Conservation (phyloP, 2,113 vertebrate genomes). For the Nipponia nippon region DNA sequence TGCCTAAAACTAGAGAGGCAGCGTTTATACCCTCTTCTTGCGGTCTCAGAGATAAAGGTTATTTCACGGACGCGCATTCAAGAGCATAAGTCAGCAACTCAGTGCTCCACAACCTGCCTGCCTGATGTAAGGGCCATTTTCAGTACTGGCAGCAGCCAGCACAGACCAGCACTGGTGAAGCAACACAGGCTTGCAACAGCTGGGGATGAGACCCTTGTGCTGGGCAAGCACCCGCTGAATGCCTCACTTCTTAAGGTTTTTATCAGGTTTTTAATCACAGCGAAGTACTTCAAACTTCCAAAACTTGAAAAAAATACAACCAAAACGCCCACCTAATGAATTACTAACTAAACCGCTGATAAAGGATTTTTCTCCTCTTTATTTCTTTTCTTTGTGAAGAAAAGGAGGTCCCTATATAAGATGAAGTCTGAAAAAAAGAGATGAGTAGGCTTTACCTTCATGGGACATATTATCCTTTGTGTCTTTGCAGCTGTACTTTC, state of each 20-base stretch:
- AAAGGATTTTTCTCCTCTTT: background rate
- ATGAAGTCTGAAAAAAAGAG: background rate
- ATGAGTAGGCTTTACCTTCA: background rate
- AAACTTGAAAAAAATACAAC: background rate
- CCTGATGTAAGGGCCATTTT: background rate
- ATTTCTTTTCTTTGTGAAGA: background rate
- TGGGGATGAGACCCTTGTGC: background rate
- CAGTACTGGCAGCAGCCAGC: accelerated
- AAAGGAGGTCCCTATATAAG: background rate
- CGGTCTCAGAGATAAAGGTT: background rate
- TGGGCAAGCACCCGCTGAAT: background rate
- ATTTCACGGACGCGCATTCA: accelerated
- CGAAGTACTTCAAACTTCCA: background rate
- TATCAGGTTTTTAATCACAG: background rate
- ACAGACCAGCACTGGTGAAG: background rate
- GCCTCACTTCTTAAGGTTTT: background rate
- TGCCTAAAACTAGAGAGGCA: background rate
- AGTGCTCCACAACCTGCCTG: background rate
- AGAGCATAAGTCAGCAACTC: background rate
- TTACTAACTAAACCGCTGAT: background rate
- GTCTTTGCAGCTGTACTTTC: background rate
- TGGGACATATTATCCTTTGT: background rate
- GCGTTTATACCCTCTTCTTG: background rate
- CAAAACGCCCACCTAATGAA: background rate
- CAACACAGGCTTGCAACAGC: accelerated